Evolutionary conservation across 2,797 vertebrate species (phyloP), one percentile per base, ranked within the genome.

Genomic region (Cossypha niveicapilla): DNA sequence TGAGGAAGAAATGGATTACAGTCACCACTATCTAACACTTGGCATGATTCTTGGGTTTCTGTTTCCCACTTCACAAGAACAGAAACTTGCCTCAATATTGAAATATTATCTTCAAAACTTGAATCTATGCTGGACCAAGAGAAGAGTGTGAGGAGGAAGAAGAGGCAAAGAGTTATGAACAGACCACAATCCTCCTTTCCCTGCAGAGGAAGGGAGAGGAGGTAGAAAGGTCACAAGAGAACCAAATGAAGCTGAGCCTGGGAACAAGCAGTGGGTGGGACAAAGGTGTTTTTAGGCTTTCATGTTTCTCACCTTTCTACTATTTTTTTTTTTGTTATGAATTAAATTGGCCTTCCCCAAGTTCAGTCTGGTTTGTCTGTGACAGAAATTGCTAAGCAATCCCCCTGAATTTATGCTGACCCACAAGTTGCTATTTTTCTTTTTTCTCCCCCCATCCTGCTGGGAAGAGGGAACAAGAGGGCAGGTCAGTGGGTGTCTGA

Each of bases 141-240:
- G 12, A 16, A 67, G 41, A 67, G 23, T 2, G 3, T 54, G 32
- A 73, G 19, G 12, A 68, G 35, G 35, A 37, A 37, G 27, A 2
- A 79, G 13, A 9, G 5, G 23, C 27, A 88, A 12, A 11, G 4
- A 27, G 25, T 63, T 72, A 71, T 0, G 4, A 32, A 68, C 10
- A 19, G 24, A 72, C 11, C 18, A 65, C 9, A 57, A 44, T 3
- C 6, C 9, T 25, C 30, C 28, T 14, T 68, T 24, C 15, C 11
- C 27, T 2, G 3, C 0, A 3, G 6, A 14, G 15, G 28, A 10
- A 3, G 8, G 8, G 28, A 50, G 18, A 63, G 18, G 7, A 73
- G 7, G 16, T 41, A 32, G 9, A 70, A 80, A 70, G 27, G 35
- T 37, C 35, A 37, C 35, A 37, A 12, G 35, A 37, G 35, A 37